phyloP scores from a whole-genome alignment of 1,140 invertebrate species.

The Acromyrmex heyeri region DNA sequence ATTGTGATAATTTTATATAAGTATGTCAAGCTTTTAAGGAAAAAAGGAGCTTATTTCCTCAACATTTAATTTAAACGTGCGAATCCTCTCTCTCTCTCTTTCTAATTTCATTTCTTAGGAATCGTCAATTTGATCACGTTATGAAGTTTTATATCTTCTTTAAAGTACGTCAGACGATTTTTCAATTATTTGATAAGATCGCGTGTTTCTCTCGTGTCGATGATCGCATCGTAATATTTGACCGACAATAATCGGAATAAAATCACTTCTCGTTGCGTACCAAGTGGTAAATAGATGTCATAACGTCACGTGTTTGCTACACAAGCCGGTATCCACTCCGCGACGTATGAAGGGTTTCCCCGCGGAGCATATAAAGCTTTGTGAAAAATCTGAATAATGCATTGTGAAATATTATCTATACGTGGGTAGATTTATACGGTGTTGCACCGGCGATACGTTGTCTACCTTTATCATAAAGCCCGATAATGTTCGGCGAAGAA shows the following conservation, averaged over 20 bases:
- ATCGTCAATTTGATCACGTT: not conserved
- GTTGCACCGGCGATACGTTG: constrained; percentile 50
- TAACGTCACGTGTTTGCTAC: constrained; percentile 42
- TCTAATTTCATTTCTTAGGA: constrained; percentile 7
- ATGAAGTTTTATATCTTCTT: not conserved
- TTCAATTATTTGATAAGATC: constrained; percentile 55
- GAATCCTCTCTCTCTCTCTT: not conserved
- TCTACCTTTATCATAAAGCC: constrained; percentile 34
- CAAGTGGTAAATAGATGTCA: constrained; percentile 44
- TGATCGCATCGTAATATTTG: constrained; percentile 13
- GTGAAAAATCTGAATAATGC: constrained; percentile 63
- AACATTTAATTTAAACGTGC: not conserved
- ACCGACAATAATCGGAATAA: constrained; percentile 17
- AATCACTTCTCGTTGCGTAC: constrained; percentile 24
- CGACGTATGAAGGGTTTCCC: constrained; percentile 40
- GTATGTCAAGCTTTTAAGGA: not conserved
- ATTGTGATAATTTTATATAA: not conserved
- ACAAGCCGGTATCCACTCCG: constrained; percentile 23
- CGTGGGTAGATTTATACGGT: constrained; percentile 53
- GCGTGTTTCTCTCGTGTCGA: constrained; percentile 30
- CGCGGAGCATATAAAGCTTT: constrained; percentile 40
- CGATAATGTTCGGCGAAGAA: constrained; percentile 43
- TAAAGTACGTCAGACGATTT: not conserved
- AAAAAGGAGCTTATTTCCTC: not conserved
- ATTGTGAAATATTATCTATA: constrained; percentile 63